phyloP scores from a whole-genome alignment of 2,113 vertebrate species.

The Rhodinocichla rosea region DNA sequence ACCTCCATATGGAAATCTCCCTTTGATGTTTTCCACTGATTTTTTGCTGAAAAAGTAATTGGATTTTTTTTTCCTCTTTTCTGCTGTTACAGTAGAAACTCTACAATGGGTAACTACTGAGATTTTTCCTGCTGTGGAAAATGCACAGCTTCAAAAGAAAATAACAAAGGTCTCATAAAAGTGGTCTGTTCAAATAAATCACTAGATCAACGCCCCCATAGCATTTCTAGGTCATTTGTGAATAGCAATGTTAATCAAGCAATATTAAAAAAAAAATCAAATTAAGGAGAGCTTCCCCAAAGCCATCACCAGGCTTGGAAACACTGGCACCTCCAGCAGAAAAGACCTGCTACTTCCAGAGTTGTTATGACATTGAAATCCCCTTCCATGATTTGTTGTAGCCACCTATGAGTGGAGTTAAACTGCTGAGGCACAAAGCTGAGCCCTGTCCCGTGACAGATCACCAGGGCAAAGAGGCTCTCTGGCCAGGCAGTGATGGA shows the following conservation, averaged over 20 bases:
- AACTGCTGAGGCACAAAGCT: background rate
- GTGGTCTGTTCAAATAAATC: background rate
- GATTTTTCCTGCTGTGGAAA: background rate
- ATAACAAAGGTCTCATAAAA: background rate
- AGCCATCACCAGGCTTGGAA: background rate
- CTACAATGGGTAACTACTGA: background rate
- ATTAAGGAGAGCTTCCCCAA: background rate
- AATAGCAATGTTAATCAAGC: background rate
- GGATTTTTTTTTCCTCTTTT: background rate
- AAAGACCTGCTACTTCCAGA: background rate
- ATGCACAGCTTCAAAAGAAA: background rate
- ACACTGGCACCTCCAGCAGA: fast-evolving
- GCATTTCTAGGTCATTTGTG: background rate
- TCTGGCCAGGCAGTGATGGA: fast-evolving
- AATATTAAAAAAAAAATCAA: background rate
- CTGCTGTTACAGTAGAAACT: background rate
- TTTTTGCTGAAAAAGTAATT: background rate
- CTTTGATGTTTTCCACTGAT: background rate
- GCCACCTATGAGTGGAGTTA: background rate
- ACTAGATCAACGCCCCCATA: fast-evolving
- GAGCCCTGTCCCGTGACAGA: background rate
- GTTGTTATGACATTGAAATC: background rate
- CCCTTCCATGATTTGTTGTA: background rate
- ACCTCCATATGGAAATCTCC: background rate
- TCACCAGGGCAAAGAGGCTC: fast-evolving